Percentiles rank a stretch among this genome's conserved stretches.
These are phyloP conservation scores for Plectrocnemia conspersa DNA, from an alignment of 1,140 invertebrate species.

Conservation along the genomic window DNA sequence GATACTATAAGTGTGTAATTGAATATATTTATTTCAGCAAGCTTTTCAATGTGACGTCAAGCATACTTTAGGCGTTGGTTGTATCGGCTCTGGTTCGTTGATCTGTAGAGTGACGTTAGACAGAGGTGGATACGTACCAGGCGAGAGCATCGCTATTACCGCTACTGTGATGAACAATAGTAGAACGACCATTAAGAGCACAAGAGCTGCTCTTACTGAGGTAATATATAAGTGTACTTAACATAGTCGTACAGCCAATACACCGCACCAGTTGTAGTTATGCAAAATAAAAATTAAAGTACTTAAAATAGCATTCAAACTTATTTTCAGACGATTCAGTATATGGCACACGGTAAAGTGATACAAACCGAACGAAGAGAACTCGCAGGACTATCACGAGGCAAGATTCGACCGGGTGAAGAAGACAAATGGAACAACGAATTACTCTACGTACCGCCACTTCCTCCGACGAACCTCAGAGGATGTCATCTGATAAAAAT, in stretches of 20 bases:
- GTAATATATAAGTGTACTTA: constrained; percentile 42
- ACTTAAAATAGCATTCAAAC: background rate
- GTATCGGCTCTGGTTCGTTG: constrained; percentile 76
- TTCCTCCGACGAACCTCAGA: constrained; percentile 92
- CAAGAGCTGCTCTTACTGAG: constrained; percentile 74
- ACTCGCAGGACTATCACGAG: constrained; percentile 72
- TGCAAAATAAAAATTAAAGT: background rate
- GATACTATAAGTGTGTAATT: too few relatives aligned
- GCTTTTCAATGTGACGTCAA: constrained; percentile 86
- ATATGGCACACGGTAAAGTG: constrained; percentile 79
- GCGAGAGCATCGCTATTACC: constrained; percentile 82
- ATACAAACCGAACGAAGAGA: constrained; percentile 83
- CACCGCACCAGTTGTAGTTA: background rate
- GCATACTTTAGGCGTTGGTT: constrained; percentile 81
- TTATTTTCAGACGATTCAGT: constrained; percentile 74
- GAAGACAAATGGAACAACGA: constrained; percentile 86
- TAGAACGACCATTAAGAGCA: constrained; percentile 69
- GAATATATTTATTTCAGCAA: constrained; percentile 61
- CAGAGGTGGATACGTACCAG: constrained; percentile 88
- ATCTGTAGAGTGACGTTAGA: constrained; percentile 80
- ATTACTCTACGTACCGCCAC: constrained; percentile 86
- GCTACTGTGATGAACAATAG: constrained; percentile 84
- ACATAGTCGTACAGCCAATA: background rate
- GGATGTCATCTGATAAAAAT: constrained; percentile 93
- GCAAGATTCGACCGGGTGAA: constrained; percentile 77